phyloP scores from a whole-genome alignment of 1,140 invertebrate species.

The Yoshiicerus persimilis region DNA sequence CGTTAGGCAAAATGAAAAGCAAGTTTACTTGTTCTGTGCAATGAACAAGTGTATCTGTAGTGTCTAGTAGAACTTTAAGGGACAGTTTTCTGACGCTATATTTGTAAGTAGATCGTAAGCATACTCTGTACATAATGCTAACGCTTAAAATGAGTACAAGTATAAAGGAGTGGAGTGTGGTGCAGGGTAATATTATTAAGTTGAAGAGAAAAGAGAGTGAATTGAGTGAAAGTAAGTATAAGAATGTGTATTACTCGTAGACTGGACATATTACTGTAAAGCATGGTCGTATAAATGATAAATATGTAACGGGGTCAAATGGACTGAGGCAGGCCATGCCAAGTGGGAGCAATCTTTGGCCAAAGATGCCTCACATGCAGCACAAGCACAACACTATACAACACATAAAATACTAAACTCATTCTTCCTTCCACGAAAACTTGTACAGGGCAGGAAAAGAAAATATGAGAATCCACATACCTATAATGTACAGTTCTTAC shows the following conservation, averaged over 20 bases:
- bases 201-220: background rate
- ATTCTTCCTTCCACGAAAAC: background rate
- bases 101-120: too few relatives aligned
- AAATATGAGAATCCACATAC: background rate
- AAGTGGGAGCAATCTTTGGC: slow-evolving; percentile 10
- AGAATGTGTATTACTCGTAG: background rate
- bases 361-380: slow-evolving; percentile 1
- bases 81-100: too few relatives aligned
- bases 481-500: background rate
- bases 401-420: slow-evolving; percentile 18
- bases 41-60: background rate
- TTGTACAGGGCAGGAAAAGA: background rate
- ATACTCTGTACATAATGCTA: too few relatives aligned
- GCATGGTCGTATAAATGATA: slow-evolving; percentile 11
- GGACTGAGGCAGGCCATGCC: slow-evolving; percentile 14
- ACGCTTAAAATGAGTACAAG: too few relatives aligned
- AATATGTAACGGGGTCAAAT: slow-evolving; percentile 22
- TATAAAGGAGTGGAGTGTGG: too few relatives aligned
- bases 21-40: background rate
- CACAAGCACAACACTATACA: too few relatives aligned
- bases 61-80: too few relatives aligned
- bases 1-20: slow-evolving; percentile 10
- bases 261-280: background rate
- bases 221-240: background rate
- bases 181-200: too few relatives aligned